phyloP scores from a whole-genome alignment of 2,113 vertebrate genomes.

The Corvus hawaiiensis region DNA sequence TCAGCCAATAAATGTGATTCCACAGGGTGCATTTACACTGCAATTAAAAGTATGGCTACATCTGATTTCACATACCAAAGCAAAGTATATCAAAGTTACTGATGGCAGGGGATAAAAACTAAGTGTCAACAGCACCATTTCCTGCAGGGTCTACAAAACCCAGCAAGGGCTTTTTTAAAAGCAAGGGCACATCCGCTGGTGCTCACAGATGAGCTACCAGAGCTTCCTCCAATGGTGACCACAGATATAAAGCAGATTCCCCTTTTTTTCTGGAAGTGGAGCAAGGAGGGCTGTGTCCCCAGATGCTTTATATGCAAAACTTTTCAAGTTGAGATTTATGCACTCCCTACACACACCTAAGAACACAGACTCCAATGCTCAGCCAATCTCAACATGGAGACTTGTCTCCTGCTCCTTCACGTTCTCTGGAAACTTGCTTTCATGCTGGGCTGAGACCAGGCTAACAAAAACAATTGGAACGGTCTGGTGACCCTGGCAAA shows the following conservation, averaged over 20 bases:
- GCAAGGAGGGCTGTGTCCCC: neutral
- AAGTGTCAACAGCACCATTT: neutral
- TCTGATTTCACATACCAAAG: neutral
- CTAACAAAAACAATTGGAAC: neutral
- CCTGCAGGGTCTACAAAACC: neutral
- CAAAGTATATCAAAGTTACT: neutral
- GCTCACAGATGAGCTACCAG: neutral
- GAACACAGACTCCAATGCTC: neutral
- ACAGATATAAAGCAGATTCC: neutral
- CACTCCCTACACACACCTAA: neutral
- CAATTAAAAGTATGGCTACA: neutral
- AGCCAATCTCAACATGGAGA: rapidly evolving
- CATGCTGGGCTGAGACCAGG: neutral
- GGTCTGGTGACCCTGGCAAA: constrained; percentile 49
- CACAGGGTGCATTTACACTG: neutral
- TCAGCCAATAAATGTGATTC: neutral
- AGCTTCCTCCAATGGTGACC: rapidly evolving
- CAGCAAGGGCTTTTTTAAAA: neutral
- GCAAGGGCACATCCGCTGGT: rapidly evolving
- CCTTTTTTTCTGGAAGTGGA: neutral
- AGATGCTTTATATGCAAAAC: neutral
- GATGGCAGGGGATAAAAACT: neutral
- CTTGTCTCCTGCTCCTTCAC: neutral
- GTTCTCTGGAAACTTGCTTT: neutral
- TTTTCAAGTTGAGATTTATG: neutral